A percentile compares a stretch with the other conserved stretches of the same genome.
These are phyloP conservation scores for Brachionus koreanus DNA, from an alignment of 1,140 invertebrate species.

Conservation along the genomic window DNA sequence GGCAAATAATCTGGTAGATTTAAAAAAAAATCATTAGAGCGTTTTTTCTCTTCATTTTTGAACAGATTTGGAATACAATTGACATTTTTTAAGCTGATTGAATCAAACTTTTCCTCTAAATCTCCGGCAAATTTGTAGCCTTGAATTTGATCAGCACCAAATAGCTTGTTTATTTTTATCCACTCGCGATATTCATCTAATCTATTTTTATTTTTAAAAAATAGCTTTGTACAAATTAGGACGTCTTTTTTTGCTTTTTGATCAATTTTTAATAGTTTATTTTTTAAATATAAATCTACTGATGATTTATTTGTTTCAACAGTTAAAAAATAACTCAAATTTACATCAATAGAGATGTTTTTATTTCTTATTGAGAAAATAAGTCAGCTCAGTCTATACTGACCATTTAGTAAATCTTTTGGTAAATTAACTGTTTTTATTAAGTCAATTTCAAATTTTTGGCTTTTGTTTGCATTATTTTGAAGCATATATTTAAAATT, in stretches of 20 bases:
- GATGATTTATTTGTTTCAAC: background rate
- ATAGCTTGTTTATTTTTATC: background rate
- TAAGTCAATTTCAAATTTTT: background rate
- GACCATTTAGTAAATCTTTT: background rate
- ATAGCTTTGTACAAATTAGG: background rate
- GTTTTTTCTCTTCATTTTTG: background rate
- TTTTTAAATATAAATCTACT: background rate
- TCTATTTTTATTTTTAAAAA: background rate
- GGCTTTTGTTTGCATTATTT: background rate
- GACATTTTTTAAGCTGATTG: background rate
- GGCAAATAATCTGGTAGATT: background rate
- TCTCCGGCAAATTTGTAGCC: background rate
- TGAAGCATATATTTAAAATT: background rate
- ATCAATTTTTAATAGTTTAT: background rate
- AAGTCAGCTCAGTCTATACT: background rate
- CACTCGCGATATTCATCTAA: background rate
- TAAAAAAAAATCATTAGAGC: background rate
- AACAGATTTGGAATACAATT: background rate
- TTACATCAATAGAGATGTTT: no score
- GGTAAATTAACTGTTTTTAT: background rate
- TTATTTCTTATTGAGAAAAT: background rate
- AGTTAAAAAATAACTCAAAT: no score
- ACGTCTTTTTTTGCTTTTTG: background rate
- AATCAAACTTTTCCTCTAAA: background rate
- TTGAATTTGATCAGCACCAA: background rate